phyloP scores from a whole-genome alignment of 2,797 vertebrate genomes.

The Microctenopoma steveboyesi region DNA sequence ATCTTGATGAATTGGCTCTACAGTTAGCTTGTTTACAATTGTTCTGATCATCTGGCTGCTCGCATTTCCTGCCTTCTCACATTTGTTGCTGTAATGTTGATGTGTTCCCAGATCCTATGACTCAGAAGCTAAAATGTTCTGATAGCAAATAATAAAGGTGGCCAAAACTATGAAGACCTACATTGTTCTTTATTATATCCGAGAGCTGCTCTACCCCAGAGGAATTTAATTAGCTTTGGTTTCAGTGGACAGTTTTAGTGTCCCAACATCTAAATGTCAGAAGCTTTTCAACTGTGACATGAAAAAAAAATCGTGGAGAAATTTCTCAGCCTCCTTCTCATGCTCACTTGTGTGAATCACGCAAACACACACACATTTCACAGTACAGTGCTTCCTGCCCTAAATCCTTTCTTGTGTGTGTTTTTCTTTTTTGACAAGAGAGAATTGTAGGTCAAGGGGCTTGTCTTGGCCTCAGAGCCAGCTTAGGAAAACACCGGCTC shows the following conservation, averaged over 20 bases:
- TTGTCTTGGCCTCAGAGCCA: conserved; percentile 42
- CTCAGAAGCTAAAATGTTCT: neutral
- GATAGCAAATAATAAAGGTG: neutral
- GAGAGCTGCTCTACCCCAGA: neutral
- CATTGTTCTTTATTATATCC: conserved; percentile 1
- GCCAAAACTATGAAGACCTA: neutral
- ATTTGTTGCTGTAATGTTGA: neutral
- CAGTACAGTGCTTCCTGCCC: conserved; percentile 49
- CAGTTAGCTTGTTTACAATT: neutral
- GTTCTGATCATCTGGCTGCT: neutral
- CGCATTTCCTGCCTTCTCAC: neutral
- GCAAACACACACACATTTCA: conserved; percentile 40
- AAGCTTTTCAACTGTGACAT: conserved; percentile 41
- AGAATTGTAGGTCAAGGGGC: conserved; percentile 63
- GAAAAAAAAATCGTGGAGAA: conserved; percentile 26
- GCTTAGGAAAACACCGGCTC: conserved; percentile 38
- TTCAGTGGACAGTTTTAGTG: conserved; percentile 31
- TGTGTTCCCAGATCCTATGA: neutral
- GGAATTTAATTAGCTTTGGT: neutral
- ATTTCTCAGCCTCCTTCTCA: conserved; percentile 24
- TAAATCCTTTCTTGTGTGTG: conserved; percentile 44
- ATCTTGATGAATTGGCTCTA: neutral
- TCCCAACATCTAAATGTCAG: conserved; percentile 44
- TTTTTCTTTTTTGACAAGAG: conserved; percentile 51
- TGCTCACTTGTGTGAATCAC: conserved; percentile 33